Conservation (phyloP, 2,113 vertebrate species). For the Aptenodytes patagonicus region DNA sequence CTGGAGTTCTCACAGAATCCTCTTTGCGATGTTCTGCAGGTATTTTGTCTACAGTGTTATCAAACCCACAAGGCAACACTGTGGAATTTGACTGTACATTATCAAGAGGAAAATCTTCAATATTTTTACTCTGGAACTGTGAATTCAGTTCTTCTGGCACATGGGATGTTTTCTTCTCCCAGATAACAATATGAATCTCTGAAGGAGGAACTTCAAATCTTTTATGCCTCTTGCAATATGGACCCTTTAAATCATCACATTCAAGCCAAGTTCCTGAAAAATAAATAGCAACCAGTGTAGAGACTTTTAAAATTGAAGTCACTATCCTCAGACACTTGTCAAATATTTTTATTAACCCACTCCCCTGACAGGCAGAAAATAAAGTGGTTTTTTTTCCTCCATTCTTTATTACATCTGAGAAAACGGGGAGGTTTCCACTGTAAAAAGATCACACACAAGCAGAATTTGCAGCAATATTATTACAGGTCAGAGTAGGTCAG, state of each 20-base stretch:
- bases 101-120: not conserved
- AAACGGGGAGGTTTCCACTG: not conserved
- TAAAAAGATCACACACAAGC: not conserved
- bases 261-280: slow-evolving; percentile 87
- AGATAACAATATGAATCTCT: slow-evolving; percentile 88
- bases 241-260: slow-evolving; percentile 88
- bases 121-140: not conserved
- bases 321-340: not conserved
- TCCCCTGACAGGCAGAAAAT: not conserved
- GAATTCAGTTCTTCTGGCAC: not conserved
- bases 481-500: not conserved
- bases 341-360: not conserved
- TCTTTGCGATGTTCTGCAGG: not conserved
- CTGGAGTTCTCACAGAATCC: not conserved
- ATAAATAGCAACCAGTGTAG: slow-evolving; percentile 20
- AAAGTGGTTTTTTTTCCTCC: not conserved
- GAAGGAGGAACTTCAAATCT: slow-evolving; percentile 76
- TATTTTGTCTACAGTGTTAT: not conserved
- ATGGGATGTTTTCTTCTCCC: slow-evolving; percentile 76
- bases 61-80: not conserved
- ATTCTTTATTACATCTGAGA: not conserved
- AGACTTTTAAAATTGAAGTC: not conserved
- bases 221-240: slow-evolving; percentile 56
- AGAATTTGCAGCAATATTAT: not conserved
- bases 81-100: not conserved